Percentiles rank a stretch among this genome's conserved stretches.
phyloP scores from a whole-genome alignment of 2,888 invertebrate genomes.

The Thyatira batis region DNA sequence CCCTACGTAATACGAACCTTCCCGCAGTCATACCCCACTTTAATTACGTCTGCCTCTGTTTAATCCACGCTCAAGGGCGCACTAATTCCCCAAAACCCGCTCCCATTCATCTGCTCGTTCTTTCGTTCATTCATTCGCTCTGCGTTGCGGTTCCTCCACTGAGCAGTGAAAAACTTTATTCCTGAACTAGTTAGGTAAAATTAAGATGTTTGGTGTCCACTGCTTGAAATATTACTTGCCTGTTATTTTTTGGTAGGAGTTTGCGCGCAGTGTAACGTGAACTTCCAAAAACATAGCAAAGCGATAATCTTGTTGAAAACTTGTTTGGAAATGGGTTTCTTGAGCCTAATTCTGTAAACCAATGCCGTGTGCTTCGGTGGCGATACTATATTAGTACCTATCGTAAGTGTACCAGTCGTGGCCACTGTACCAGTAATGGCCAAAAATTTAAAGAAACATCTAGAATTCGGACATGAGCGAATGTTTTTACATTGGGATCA shows the following conservation, averaged over 20 bases:
- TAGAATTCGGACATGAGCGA: no score
- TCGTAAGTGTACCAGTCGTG: no score
- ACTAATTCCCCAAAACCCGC: conserved; percentile 22
- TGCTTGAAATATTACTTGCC: background rate
- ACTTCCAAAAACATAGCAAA: background rate
- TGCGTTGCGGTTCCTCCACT: background rate
- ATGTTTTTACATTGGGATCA: no score
- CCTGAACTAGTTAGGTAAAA: background rate
- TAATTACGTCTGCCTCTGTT: conserved; percentile 28
- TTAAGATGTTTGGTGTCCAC: background rate
- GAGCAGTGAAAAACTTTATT: no score
- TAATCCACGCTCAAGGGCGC: conserved; percentile 25
- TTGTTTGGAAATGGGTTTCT: background rate
- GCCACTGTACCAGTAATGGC: no score
- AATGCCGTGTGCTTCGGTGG: background rate
- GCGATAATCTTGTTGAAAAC: background rate
- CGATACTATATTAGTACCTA: background rate
- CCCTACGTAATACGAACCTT: conserved; percentile 12
- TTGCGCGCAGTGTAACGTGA: background rate
- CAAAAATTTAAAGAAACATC: no score
- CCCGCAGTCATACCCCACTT: conserved; percentile 16
- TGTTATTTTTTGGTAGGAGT: background rate
- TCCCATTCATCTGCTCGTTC: background rate
- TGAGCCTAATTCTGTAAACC: background rate
- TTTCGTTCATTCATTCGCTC: background rate